Percentiles rank a stretch among this genome's conserved stretches.
Conservation (phyloP, 2,797 vertebrate species). For the Dendrocincla tyrannina region DNA sequence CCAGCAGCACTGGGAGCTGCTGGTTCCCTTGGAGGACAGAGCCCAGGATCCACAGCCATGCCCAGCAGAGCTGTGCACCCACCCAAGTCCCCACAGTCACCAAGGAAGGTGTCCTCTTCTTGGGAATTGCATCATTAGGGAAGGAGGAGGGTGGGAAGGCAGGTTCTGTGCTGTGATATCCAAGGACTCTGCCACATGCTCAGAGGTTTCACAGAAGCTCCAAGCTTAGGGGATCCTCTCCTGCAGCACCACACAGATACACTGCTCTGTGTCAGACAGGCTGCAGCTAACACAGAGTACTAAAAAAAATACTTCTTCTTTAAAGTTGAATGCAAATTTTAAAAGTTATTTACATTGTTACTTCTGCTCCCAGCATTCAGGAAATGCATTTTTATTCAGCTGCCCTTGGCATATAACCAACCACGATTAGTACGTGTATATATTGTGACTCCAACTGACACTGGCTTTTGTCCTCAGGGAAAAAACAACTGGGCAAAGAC, state of each 20-base stretch:
- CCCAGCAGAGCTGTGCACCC: not conserved
- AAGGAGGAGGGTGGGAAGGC: not conserved
- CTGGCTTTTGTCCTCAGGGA: not conserved
- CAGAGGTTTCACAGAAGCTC: not conserved
- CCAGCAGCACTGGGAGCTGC: not conserved
- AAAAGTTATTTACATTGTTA: not conserved
- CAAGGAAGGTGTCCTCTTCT: not conserved
- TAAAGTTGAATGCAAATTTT: not conserved
- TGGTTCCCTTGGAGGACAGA: not conserved
- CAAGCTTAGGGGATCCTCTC: not conserved
- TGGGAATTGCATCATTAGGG: rapidly evolving
- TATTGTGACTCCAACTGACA: not conserved
- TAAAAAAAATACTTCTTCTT: not conserved
- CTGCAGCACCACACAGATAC: not conserved
- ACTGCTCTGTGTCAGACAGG: not conserved
- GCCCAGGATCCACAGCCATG: rapidly evolving
- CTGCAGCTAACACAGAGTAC: not conserved
- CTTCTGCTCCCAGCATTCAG: not conserved
- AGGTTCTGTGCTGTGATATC: too few species aligned
- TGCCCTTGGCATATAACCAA: not conserved
- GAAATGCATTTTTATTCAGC: not conserved
- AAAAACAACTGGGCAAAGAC: not conserved
- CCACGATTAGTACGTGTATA: not conserved
- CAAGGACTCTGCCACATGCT: not conserved
- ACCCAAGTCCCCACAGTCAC: not conserved